Evolutionary conservation across 2,113 vertebrate genomes (phyloP), one percentile per base, ranked within the genome.

Genomic region (Crotophaga sulcirostris): DNA sequence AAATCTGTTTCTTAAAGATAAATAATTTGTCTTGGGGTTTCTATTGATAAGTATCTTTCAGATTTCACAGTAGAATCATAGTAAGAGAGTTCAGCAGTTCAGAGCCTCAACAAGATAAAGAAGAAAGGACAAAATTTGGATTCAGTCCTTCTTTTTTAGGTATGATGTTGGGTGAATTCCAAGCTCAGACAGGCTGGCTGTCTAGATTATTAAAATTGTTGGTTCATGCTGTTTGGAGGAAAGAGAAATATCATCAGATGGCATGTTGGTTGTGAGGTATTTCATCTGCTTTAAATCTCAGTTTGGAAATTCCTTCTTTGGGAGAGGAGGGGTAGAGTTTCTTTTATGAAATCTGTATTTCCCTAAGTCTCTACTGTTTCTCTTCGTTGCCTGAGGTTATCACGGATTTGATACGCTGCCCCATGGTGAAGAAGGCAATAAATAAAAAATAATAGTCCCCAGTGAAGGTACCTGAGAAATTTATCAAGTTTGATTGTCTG

Each of bases 131-230:
- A 64, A 54, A 83, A 92, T 79, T 44, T 88, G 94, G 54, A 88
- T 40, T 58, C n/a, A 49, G 42, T 92, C 49, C 83, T 86, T 19
- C 80, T 67, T 80, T 89, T 89, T 82, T 69, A 66, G 54, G 70
- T 82, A 44, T 56, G 42, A 84, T 63, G 42, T 36, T 90, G 74
- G 67, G 25, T 58, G 19, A 52, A 79, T 62, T 68, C 84, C 80
- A 90, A 67, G 54, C 64, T 40, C 28, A 55, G 75, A 66, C 26
- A 88, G 28, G 25, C 68, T 96, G 63, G 62, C 92, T 89, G 52
- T 54, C 68, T 92, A 79, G 66, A 64, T 96, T 91, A 94, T 90
- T 94, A 82, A 95, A 95, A 60, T 69, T 29, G 60, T 76, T 81
- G 25, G 26, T 68, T 90, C 88, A 51, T 25, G 21, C 17, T 42